Evolutionary conservation across 2,797 vertebrate genomes (phyloP), one percentile per base, ranked within the genome.

Genomic region (Poecilia wingei): DNA sequence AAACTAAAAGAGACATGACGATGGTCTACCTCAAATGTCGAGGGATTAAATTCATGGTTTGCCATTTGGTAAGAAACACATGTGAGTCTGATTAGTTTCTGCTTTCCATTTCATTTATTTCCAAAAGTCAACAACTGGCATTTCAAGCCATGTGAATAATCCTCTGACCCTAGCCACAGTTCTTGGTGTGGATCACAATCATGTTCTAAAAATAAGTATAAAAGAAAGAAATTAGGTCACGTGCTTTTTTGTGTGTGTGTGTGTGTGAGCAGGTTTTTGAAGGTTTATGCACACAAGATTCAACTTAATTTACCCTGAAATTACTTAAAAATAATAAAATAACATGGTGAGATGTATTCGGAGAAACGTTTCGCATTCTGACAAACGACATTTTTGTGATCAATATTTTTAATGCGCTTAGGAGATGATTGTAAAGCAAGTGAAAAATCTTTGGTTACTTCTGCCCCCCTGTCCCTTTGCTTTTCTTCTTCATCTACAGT

Each of bases 281-380:
- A 47, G 4, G 4, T 20, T 66, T 55, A 39, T 74, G 51, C 18
- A 49, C 25, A 39, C 31, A 25, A 28, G 55, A 53, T 10, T 28
- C 49, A 9, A 31, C 16, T 46, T 33, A 33, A 75, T 61, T 18
- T 33, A 45, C 5, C 36, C 7, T 46, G 10, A 75, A 46, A 31
- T 25, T 5, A 39, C 46, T 61, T 12, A 3, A 31, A 59, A 41
- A 8, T 4, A 92, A 95, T 95, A 95, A 93, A 94, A 74, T 94
- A 92, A 97, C 95, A 53, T 22, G 49, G 20, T 25, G 2, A 25
- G 91, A 93, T 95, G 95, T 96, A 95, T 96, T 97, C 91, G 94
- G 95, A 85, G 90, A 74, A 92, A 92, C 92, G 92, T 94, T 95
- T 88, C 94, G 91, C 90, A 91, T 82, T 82, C 87, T 94, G 88